Evolutionary conservation across 1,140 invertebrate genomes (phyloP), one percentile per base, ranked within the genome.

Genomic region (Scaptomyza pallida): DNA sequence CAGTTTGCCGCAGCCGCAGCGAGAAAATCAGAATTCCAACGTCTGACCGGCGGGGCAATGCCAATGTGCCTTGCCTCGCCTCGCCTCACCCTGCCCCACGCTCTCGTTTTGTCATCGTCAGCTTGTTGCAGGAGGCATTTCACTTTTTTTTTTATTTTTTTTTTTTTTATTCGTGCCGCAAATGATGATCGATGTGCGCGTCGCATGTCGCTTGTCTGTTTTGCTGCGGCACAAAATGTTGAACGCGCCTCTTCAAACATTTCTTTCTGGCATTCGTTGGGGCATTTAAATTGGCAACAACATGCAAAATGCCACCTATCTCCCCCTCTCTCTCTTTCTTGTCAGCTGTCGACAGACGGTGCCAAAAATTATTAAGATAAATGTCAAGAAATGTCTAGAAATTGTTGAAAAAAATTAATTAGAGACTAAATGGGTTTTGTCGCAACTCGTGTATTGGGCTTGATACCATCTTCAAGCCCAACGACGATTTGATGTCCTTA

Each of bases 131-230:
- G 50, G 70, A 57, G 50, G 73, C 81, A 85, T 85, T 85, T 88
- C 82, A 78, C 82, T 86, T 86, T 83, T 78, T 56, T n/a, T n/a
- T n/a, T n/a, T n/a, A n/a, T n/a, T n/a, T n/a, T n/a, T n/a, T n/a
- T n/a, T n/a, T n/a, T n/a, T n/a, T n/a, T n/a, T n/a, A n/a, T n/a
- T 83, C 82, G 65, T 88, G 78, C 82, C 82, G 71, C 81, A 88
- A 86, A 86, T 88, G 74, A 86, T 86, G 81, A 86, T 86, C 81
- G 81, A 86, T 86, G 81, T 72, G 74, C 78, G 74, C 65, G 72
- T 88, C 78, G 81, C 81, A 86, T 86, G 81, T 88, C 73, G 67
- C 59, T n/a, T 78, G 61, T 35, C 23, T 30, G 6, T 30, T 9
- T 30, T 30, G 51, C 16, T 21, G 43, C 6, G 19, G 48, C 26